Conservation (phyloP, 2,113 vertebrate species). For the Actenoides hombroni region DNA sequence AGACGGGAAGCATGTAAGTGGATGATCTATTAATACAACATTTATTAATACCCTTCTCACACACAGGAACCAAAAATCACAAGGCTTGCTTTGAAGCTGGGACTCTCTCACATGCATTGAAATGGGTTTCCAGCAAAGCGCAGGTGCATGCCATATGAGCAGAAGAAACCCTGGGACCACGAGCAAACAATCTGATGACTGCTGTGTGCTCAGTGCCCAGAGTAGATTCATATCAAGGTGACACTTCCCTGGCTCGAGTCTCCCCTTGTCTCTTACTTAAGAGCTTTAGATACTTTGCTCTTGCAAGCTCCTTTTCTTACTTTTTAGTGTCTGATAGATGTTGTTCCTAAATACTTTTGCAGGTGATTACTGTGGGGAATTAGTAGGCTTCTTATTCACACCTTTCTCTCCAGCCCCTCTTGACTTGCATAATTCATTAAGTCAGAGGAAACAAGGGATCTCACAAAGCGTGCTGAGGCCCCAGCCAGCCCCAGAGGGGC, state of each 20-base stretch:
- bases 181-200: constrained; percentile 24
- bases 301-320: neutral
- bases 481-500: neutral
- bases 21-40: constrained; percentile 33
- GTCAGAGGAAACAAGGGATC: constrained; percentile 15
- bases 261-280: neutral
- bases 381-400: constrained; percentile 48
- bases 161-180: neutral
- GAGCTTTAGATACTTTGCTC: neutral
- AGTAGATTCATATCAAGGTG: constrained; percentile 37
- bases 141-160: constrained; percentile 66
- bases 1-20: neutral
- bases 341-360: constrained; percentile 47
- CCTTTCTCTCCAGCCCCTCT: constrained; percentile 34
- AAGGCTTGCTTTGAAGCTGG: constrained; percentile 48
- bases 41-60: constrained; percentile 52
- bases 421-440: constrained; percentile 55
- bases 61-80: constrained; percentile 42
- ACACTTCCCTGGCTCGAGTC: constrained; percentile 33
- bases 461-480: neutral
- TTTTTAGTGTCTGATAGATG: constrained; percentile 32
- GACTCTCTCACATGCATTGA: neutral
- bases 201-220: neutral
- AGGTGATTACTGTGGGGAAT: constrained; percentile 63
- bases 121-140: neutral